Percentiles rank a stretch among this genome's conserved stretches.
Evolutionary conservation across 92 coral and sea anemone genomes (phyloP).

Genomic region (Pocillopora grandis): DNA sequence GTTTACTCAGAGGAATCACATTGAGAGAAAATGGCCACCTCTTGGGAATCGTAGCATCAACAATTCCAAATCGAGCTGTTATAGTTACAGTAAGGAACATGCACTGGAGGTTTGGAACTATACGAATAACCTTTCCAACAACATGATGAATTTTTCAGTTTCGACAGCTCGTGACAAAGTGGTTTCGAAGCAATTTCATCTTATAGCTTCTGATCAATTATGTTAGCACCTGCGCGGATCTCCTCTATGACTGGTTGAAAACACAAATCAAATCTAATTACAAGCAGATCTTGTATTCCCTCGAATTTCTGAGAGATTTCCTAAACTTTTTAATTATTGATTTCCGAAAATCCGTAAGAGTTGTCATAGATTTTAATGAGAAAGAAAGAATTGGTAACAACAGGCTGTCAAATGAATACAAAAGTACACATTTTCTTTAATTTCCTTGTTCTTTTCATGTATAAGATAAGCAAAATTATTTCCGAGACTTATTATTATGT

Average conservation of each 20-base stretch:
- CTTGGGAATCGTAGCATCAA: neutral
- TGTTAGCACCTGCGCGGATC: constrained; percentile 22
- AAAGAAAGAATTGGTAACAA: constrained; percentile 6
- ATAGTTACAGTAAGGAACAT: too few relatives aligned
- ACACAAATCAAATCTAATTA: constrained; percentile 33
- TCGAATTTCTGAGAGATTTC: constrained; percentile 37
- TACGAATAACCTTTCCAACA: neutral
- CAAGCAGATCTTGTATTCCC: constrained; percentile 38
- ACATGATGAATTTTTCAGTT: neutral
- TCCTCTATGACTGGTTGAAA: constrained; percentile 25
- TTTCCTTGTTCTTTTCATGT: constrained; percentile 7
- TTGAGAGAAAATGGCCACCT: neutral
- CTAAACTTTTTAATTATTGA: constrained; percentile 46
- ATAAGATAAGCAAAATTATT: neutral
- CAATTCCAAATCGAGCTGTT: neutral
- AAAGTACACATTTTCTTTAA: neutral
- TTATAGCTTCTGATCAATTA: neutral
- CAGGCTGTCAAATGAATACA: constrained; percentile 11
- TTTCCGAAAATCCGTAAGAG: constrained; percentile 30
- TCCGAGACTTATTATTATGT: too few relatives aligned
- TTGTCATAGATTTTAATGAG: constrained; percentile 40
- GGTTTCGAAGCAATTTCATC: constrained; percentile 21
- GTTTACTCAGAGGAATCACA: neutral
- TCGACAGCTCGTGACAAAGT: constrained; percentile 10
- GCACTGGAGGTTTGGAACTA: neutral